Evolutionary conservation across 1,140 invertebrate genomes (phyloP), one percentile per base, ranked within the genome.

Genomic region (Hydropsyche tenuis): DNA sequence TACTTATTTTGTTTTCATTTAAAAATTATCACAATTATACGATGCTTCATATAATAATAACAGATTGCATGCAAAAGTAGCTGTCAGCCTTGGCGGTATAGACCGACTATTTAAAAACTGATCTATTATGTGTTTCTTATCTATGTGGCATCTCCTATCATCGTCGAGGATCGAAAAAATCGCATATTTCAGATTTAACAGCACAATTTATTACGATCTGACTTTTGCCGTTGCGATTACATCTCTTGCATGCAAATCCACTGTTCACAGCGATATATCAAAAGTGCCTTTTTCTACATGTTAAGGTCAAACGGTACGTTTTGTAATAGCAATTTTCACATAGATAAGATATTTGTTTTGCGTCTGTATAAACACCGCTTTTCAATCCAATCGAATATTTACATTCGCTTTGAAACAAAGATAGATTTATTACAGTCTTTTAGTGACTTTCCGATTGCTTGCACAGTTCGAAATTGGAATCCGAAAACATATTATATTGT

Each of bases 121-220:
- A 53, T 53, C 48, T 53, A 53, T 53, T 20, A 18, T 18, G 48
- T 53, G 5, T 18, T 9, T 53, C 16, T 53, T 53, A 53, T 53
- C 48, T 53, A 1, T 3, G 5, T 1, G 20, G 48, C 48, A 53
- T 53, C 48, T 53, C 20, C 9, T 53, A 16, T 53, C 48, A 5
- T 16, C 16, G 16, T 53, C 20, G 20, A n/a, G 20, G 20, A 53
- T 53, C 48, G 48, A 53, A 53, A 53, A 48, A 53, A 53, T 53
- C 48, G 48, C 48, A 53, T 53, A 53, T 53, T 53, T 18, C 48
- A 37, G 30, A 18, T 53, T 53, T 18, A 53, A 53, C 48, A 20
- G 48, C 48, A 53, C 48, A 53, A 53, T 53, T 53, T 53, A 53
- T 53, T 53, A 53, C 48, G 48, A 53, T 53, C 48, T 20, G 48